Evolutionary conservation across 2,113 vertebrate species (phyloP), one percentile per base, ranked within the genome.

Genomic region (Urocynchramus pylzowi): DNA sequence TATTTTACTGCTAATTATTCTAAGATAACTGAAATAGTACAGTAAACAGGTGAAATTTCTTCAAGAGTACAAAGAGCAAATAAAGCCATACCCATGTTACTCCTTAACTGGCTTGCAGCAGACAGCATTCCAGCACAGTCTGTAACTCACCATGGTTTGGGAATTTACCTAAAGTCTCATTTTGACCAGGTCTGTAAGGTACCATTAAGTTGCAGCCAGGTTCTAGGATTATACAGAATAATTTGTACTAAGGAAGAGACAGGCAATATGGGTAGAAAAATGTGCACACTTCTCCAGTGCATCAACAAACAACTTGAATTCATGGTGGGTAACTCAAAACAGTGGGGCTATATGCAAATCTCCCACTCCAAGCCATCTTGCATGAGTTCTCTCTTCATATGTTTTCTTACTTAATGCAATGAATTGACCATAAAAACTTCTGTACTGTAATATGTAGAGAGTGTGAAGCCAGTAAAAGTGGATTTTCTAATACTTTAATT

Each of bases 11-110:
- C 20, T 75, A 71, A 93, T 86, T 86, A 68, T 47, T 81, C 10
- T 6, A 93, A 97, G 65, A 90, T 94, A 97, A 98, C 95, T 93
- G 86, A 96, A 97, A 95, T 81, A 97, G 86, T 78, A 91, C 53
- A 77, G 57, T 70, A 90, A 95, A 95, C 87, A 78, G 80, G 89
- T 77, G 82, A 93, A 82, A 96, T 50, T 92, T 54, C 71, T 95
- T 91, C 37, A 96, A 31, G 41, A 95, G 81, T 86, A 84, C 82
- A 87, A 95, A 94, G 60, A 24, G 33, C 35, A 85, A 63, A 41
- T 31, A 44, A 76, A 85, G 28, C 39, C 21, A 49, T 56, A 47
- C 15, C 52, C 1, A 0, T 35, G 60, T 89, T 81, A 54, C 35
- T 89, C 49, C 86, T 69, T 61, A 88, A 52, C 70, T 35, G 63